Evolutionary conservation across 2,113 vertebrate genomes (phyloP).

Genomic region (Kryptolebias marmoratus): DNA sequence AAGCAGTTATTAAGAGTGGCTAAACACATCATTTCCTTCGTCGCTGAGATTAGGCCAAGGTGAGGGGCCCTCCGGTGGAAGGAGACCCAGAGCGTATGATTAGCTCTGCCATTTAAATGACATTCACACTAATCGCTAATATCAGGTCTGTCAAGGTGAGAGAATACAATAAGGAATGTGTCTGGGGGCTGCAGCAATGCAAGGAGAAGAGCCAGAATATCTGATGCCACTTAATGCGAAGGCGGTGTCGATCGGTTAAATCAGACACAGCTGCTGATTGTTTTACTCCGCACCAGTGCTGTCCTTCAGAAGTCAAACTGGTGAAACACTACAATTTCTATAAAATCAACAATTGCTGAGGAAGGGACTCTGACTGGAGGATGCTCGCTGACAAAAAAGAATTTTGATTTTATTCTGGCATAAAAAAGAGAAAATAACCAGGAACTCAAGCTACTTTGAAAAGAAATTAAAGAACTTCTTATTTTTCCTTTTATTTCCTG

Average conservation of each 20-base stretch:
- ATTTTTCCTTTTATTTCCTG: constrained; percentile 40
- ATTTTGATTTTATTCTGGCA: neutral
- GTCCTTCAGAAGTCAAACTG: constrained; percentile 42
- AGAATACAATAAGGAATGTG: constrained; percentile 62
- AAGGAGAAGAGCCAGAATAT: constrained; percentile 42
- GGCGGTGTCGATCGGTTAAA: constrained; percentile 63
- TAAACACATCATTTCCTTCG: constrained; percentile 77
- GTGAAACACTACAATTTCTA: constrained; percentile 44
- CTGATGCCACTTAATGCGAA: constrained; percentile 65
- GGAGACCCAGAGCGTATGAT: constrained; percentile 68
- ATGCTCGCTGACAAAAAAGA: constrained; percentile 38
- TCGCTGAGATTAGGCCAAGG: constrained; percentile 68
- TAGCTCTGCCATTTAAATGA: constrained; percentile 82
- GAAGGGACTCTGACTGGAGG: constrained; percentile 34
- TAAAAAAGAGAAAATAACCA: neutral
- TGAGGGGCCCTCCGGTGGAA: constrained; percentile 69
- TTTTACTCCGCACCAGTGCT: constrained; percentile 47
- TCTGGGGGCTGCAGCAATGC: constrained; percentile 40
- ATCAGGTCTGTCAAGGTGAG: constrained; percentile 73
- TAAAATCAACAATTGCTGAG: constrained; percentile 42
- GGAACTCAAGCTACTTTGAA: constrained; percentile 34
- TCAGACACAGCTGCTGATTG: constrained; percentile 51
- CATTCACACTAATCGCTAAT: constrained; percentile 78
- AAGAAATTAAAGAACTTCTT: constrained; percentile 49
- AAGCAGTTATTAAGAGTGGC: constrained; percentile 74